Base-by-base conservation (phyloP, 1,140 invertebrate species). In the Drosophila albomicans region DNA sequence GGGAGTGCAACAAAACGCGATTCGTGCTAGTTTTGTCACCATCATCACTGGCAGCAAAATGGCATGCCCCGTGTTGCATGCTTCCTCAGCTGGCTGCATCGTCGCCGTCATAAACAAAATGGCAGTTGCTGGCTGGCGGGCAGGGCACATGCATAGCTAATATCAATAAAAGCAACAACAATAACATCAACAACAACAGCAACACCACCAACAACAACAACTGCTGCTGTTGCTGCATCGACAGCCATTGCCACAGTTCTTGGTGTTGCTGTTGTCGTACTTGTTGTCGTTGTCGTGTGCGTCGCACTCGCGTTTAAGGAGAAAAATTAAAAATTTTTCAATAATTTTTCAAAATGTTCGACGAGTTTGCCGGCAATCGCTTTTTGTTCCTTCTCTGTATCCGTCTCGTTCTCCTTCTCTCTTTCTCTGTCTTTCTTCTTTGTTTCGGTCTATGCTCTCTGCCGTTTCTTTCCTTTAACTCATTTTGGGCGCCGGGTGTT, bases 311-410 rank as follows among this genome's bases (percentile, higher is more conserved):
- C 78, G 63, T 64, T 78, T 71, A 80, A 78, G 70, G 68, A 80
- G 78, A 87, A 81, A 88, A 88, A 85, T 88, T 89, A 81, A 89
- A 82, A 88, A 85, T 67, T 89, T 81, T 82, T 76, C 85, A 88
- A 88, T 89, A 88, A 89, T 89, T 89, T 88, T 85, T 89, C 75
- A 78, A 88, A 88, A 84, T 84, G 84, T 88, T 88, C 85, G 80
- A 84, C 77, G 82, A 84, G 51, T 79, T 68, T 68, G 64, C 70
- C 74, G 48, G 56, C 43, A 49, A 54, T 49, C 16, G 66, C 63
- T 64, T 69, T 66, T 62, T 32, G n/a, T 62, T 38, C n/a, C 32
- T 32, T 28, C 7, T 38, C 25, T 43, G 3, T 30, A 0, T n/a
- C 7, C 15, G 5, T n/a, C 10, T 56, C n/a, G 11, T 16, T 16